These are phyloP conservation scores for Sericinus montela DNA, from an alignment of 2,888 invertebrate species.

Conservation along the genomic window DNA sequence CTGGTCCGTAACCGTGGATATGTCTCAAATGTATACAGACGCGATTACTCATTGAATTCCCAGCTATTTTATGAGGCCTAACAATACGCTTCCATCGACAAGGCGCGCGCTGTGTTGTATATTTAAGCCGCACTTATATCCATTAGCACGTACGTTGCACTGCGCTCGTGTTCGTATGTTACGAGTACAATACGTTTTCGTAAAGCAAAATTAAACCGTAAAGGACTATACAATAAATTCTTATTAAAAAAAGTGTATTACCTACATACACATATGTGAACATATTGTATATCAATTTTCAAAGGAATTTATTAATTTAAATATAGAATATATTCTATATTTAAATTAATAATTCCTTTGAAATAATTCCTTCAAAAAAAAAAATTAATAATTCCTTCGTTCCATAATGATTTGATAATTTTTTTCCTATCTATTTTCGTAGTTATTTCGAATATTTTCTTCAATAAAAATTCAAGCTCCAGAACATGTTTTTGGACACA, in stretches of 20 bases:
- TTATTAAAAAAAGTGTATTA: not conserved
- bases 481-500: too few relatives aligned
- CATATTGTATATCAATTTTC: too few relatives aligned
- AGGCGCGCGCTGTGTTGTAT: constrained; percentile 17
- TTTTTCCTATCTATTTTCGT: too few relatives aligned
- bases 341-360: too few relatives aligned
- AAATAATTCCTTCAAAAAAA: too few relatives aligned
- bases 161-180: not conserved
- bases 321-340: too few relatives aligned
- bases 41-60: constrained; percentile 28
- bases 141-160: constrained; percentile 18
- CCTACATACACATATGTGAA: not conserved
- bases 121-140: constrained; percentile 20
- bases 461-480: too few relatives aligned
- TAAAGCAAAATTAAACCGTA: constrained; percentile 1
- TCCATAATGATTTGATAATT: too few relatives aligned
- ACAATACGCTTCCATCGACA: constrained; percentile 20
- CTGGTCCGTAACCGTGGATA: constrained; percentile 42
- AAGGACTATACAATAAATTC: not conserved
- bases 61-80: constrained; percentile 21
- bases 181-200: constrained; percentile 6
- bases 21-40: constrained; percentile 26
- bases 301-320: not conserved
- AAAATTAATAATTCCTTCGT: too few relatives aligned
- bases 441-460: too few relatives aligned